Evolutionary conservation across 2,888 invertebrate species (phyloP), one percentile per base, ranked within the genome.

Genomic region (Amorpha juglandis): DNA sequence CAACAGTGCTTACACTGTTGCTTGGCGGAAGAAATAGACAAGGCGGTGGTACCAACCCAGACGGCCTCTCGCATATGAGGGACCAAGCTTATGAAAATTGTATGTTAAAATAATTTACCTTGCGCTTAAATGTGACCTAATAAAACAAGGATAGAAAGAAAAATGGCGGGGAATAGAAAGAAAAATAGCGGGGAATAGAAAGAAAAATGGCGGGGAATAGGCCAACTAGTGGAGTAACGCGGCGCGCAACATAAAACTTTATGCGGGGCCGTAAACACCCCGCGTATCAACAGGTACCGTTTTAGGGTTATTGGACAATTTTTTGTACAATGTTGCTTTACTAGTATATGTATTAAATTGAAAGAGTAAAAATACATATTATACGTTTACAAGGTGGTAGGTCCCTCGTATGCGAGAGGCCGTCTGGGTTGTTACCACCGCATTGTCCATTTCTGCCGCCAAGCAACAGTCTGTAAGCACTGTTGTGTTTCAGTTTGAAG

Each of bases 221-320:
- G 71, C 53, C 64, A 74, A 74, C 74, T 78, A 77, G 75, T 74
- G 75, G 74, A 70, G 72, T 72, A 74, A 73, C 74, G 71, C 70
- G 72, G 72, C 71, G 74, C 70, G 72, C 69, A 69, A 74, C 80
- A 80, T 86, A 84, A 84, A 86, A 81, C 65, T 85, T 85, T 84
- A 86, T 79, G 79, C 69, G 70, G 63, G 27, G 76, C 74, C 82
- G 74, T 85, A 79, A 82, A 80, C 78, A 73, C 78, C 80, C 9
- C 70, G 70, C 71, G 72, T 79, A 83, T 83, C 85, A 84, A 86
- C 82, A 84, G 84, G 84, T 66, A 66, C 53, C n/a, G 72, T 75
- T 81, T 81, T 81, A 82, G 78, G 75, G 80, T 83, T 82, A 80
- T 78, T 78, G 74, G 73, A 67, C 72, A 75, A 75, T 55, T 64